Conservation (phyloP, 2,888 invertebrate genomes). For the Macrophya annulata region DNA sequence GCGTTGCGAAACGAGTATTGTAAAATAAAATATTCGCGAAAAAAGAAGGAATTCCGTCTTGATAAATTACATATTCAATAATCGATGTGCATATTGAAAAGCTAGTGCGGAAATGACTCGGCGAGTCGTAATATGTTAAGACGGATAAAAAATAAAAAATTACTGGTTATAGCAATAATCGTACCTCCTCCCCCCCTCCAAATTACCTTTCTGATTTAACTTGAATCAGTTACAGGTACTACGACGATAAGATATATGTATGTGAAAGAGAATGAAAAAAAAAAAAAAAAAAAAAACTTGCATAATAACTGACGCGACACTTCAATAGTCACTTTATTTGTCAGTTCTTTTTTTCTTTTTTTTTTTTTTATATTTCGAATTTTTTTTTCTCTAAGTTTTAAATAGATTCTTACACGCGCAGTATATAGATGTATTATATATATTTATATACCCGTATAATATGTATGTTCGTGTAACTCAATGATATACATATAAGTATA, state of each 20-base stretch:
- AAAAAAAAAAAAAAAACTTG: background rate
- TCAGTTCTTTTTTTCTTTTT: background rate
- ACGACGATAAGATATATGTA: background rate
- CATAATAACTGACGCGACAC: background rate
- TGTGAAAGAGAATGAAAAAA: background rate
- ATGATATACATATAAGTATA: background rate
- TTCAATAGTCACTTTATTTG: background rate
- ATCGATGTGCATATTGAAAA: background rate
- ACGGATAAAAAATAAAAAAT: background rate
- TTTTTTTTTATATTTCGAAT: background rate
- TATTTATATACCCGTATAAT: constrained; percentile 21
- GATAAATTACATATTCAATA: constrained; percentile 3
- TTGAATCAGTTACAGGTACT: background rate
- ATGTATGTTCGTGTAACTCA: background rate
- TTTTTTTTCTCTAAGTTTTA: background rate
- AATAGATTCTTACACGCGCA: background rate
- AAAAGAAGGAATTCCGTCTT: background rate
- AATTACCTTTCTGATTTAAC: background rate
- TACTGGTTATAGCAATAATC: constrained; percentile 5
- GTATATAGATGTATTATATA: constrained; percentile 26
- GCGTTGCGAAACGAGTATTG: background rate
- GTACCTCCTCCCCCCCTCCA: background rate
- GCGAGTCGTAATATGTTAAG: background rate
- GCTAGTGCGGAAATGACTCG: background rate
- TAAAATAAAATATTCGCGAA: background rate